These are phyloP conservation scores for Perdita meconis DNA, from an alignment of 2,888 invertebrate genomes.

Conservation along the genomic window DNA sequence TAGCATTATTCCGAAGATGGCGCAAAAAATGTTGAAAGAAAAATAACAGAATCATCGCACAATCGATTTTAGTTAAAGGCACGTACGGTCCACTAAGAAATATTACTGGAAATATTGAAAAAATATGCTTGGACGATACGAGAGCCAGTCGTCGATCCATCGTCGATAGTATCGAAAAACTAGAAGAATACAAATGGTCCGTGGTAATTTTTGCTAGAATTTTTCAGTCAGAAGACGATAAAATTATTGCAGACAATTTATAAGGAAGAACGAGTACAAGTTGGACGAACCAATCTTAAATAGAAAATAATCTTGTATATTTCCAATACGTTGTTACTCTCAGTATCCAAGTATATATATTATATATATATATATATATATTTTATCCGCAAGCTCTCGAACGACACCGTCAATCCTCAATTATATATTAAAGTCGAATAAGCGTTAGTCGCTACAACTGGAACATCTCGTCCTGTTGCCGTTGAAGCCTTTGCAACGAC, in stretches of 20 bases:
- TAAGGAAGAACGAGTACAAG: constrained; percentile 42
- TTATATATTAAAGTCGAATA: constrained; percentile 60
- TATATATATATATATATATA: no score
- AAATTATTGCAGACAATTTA: constrained; percentile 28
- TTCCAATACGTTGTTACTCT: constrained; percentile 41
- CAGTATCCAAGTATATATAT: constrained; percentile 59
- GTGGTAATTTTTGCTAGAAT: constrained; percentile 25
- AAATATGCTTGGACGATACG: constrained; percentile 53
- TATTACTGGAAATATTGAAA: constrained; percentile 54
- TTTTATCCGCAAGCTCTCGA: constrained; percentile 64
- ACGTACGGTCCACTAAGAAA: constrained; percentile 68
- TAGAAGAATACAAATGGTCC: constrained; percentile 46
- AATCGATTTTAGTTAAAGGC: constrained; percentile 67
- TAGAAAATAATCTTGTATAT: constrained; percentile 53
- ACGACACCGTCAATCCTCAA: constrained; percentile 59
- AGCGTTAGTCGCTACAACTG: constrained; percentile 90
- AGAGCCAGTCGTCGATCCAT: constrained; percentile 60
- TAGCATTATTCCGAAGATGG: constrained; percentile 16
- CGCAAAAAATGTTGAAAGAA: constrained; percentile 21
- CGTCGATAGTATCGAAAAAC: constrained; percentile 39
- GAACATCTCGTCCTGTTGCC: constrained; percentile 95
- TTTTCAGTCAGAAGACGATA: constrained; percentile 10
- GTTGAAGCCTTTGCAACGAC: constrained; percentile 92
- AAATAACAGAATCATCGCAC: constrained; percentile 42
- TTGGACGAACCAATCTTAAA: constrained; percentile 59